Percentiles rank a stretch among this genome's conserved stretches.
phyloP scores from a whole-genome alignment of 2,113 vertebrate species.

The Macquaria ambigua region DNA sequence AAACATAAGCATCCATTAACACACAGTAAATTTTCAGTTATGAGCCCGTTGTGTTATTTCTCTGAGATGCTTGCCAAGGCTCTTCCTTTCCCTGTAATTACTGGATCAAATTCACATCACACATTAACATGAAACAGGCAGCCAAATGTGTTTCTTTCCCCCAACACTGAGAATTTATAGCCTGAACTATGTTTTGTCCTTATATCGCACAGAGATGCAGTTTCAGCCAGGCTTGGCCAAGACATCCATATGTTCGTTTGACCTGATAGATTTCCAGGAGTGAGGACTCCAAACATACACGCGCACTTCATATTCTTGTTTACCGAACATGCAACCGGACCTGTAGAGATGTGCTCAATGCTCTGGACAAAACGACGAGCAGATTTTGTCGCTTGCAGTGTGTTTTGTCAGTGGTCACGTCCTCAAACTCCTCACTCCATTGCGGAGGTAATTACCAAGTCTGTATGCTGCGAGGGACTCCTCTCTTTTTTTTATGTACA shows the following conservation, averaged over 20 bases:
- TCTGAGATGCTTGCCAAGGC: constrained; percentile 51
- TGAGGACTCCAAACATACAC: constrained; percentile 19
- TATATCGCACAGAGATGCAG: constrained; percentile 34
- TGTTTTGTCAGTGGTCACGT: constrained; percentile 46
- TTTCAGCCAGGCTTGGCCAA: constrained; percentile 28
- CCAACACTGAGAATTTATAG: constrained; percentile 55
- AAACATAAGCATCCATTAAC: constrained; percentile 70
- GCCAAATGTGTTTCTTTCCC: constrained; percentile 54
- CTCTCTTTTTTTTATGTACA: constrained; percentile 45
- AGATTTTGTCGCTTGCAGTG: constrained; percentile 25
- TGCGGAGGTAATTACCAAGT: constrained; percentile 54
- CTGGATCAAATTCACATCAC: constrained; percentile 70
- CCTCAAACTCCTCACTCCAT: constrained; percentile 34
- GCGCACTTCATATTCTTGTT: constrained; percentile 17
- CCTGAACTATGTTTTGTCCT: constrained; percentile 53
- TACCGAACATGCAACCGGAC: background rate
- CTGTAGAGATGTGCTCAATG: constrained; percentile 6
- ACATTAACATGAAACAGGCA: constrained; percentile 67
- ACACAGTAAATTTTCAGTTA: constrained; percentile 68
- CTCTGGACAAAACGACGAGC: background rate
- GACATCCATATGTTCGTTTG: constrained; percentile 51
- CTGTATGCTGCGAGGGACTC: constrained; percentile 20
- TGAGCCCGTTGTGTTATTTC: constrained; percentile 67
- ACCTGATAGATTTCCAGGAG: constrained; percentile 45
- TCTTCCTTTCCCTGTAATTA: constrained; percentile 70